Percentiles rank a stretch among this genome's conserved stretches.
Conservation (phyloP, 2,113 vertebrate species). For the Pangasianodon gigas region DNA sequence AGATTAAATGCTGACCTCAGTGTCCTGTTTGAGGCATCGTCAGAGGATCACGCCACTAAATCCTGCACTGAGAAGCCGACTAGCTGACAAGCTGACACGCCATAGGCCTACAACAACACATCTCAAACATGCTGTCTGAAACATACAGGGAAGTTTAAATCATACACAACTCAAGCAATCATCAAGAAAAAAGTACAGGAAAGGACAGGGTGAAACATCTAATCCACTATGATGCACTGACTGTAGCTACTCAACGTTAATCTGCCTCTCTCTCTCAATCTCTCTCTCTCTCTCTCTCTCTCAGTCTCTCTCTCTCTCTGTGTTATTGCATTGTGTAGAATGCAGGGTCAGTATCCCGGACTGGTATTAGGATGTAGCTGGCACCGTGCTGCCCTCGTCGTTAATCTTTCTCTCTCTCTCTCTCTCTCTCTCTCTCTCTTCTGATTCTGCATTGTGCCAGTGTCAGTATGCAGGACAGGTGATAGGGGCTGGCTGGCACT, state of each 20-base stretch:
- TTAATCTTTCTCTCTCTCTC: not conserved
- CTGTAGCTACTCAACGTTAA: not conserved
- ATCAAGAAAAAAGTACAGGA: not conserved
- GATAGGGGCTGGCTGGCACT: constrained; percentile 35
- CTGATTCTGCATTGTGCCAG: constrained; percentile 10
- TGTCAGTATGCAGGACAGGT: constrained; percentile 43
- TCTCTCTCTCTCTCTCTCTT: not conserved
- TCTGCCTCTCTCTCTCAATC: not conserved
- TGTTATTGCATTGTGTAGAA: not conserved
- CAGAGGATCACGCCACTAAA: constrained; percentile 37
- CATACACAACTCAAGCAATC: not conserved
- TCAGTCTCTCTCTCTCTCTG: not conserved
- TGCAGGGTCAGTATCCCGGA: not conserved
- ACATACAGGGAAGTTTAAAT: not conserved
- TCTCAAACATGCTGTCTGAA: not conserved
- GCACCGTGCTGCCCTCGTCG: not conserved
- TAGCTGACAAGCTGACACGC: constrained; percentile 3
- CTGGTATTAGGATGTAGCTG: constrained; percentile 28
- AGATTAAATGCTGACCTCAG: constrained; percentile 49
- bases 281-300: not conserved
- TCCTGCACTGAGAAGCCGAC: constrained; percentile 28
- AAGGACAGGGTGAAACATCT: not conserved
- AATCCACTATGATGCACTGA: not conserved
- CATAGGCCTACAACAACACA: too few relatives aligned
- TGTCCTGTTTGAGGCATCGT: constrained; percentile 40